Evolutionary conservation across 1,140 invertebrate species (phyloP), one percentile per base, ranked within the genome.

Genomic region (Antheraea mylitta): DNA sequence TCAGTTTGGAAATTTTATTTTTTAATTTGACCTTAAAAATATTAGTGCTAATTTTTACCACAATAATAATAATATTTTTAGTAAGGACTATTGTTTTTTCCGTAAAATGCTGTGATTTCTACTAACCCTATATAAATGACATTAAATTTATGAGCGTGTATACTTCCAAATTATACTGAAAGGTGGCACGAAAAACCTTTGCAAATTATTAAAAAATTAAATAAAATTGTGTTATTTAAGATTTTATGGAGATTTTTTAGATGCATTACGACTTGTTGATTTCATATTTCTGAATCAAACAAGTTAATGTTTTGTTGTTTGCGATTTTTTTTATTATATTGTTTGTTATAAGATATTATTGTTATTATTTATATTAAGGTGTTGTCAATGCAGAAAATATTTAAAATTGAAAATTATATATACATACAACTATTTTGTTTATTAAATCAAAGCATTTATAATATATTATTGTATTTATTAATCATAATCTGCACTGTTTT

Each of bases 81-180:
- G 64, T 74, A 4, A 42, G 16, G 11, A 53, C 4, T 53, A 13
- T 61, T 70, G 66, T 77, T 74, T 80, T 80, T 76, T 84, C 22
- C 22, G 4, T 30, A 68, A 76, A 82, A 79, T 81, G 75, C 84
- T 88, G 84, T 88, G 84, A 88, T 88, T 88, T 81, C 81, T 81
- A 81, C 79, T 84, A 80, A 81, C 70, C 16, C 11, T 53, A 53
- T 16, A 53, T 53, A 53, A 53, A 53, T 53, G 16, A 30, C 4
- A 30, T 53, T 16, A 16, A 6, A 2, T 16, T 13, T n/a, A 16
- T 16, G 16, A 42, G 7, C 11, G 7, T 42, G 11, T 42, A 10
- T 42, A 10, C 38, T 42, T 10, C 16, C 3, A 42, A 42, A 53
- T 53, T 6, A 53, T 53, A 53, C 13, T 16, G 45, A 9, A 53